Evolutionary conservation across 2,888 invertebrate species (phyloP), one percentile per base, ranked within the genome.

Genomic region (Linnaemya vulpina): DNA sequence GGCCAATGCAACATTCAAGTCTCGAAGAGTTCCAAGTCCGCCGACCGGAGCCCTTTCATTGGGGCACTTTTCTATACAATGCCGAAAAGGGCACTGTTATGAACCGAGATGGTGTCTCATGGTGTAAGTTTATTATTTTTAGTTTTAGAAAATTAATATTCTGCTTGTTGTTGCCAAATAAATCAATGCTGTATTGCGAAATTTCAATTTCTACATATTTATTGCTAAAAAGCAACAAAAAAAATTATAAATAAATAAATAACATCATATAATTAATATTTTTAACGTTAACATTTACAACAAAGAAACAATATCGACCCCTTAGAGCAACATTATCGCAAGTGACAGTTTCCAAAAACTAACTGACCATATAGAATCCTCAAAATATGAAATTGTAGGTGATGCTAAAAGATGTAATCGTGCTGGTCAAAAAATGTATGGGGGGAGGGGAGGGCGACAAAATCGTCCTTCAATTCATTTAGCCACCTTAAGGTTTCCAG

Each of bases 81-180:
- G 92, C 94, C 0, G 93, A 93, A 70, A 94, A 94, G 43, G 94
- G 94, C 55, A 95, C 94, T 22, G 93, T 95, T 83, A 90, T 95
- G 83, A 95, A 95, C 3, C 93, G 95, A 70, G 94, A 95, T 62
- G 93, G 93, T 20, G 91, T 92, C 84, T 93, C 95, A 91, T 96
- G 96, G 96, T 95, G 96, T 96, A 92, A 95, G 94, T 91, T 87
- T 38, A 5, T 30, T 8, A 11, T 17, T 30, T n/a, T 17, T 43
- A 15, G 1, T 10, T 13, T 20, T 43, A 13, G 11, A 20, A 20
- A 63, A 17, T 9, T 43, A 22, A 43, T 15, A 15, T 43, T 46
- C 40, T 40, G 4, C 10, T 53, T 53, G 22, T 53, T 22, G 13
- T 22, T 53, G 20, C 22, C 22, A 53, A 53, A 53, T 53, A 53